These are phyloP conservation scores for Coracopsis vasa DNA, from an alignment of 2,113 vertebrate genomes.

Conservation along the genomic window DNA sequence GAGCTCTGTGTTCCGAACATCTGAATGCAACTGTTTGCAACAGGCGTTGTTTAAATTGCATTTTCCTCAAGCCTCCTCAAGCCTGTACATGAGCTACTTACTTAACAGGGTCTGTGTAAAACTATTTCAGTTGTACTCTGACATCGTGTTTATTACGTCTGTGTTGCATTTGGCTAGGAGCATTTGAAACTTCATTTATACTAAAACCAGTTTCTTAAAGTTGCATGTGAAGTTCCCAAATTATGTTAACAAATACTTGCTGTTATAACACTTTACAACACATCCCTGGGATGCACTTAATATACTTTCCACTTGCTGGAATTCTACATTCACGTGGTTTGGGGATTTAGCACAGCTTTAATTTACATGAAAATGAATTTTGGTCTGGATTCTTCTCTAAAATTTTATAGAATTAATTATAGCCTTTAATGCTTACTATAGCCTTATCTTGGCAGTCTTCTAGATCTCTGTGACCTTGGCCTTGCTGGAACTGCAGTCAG, in stretches of 20 bases:
- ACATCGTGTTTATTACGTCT: background rate
- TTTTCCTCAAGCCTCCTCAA: background rate
- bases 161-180: background rate
- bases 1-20: background rate
- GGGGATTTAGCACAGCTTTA: background rate
- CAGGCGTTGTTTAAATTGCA: background rate
- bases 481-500: background rate
- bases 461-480: background rate
- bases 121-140: background rate
- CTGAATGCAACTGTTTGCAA: background rate
- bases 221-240: background rate
- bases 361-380: background rate
- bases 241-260: background rate
- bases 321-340: fast-evolving
- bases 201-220: background rate
- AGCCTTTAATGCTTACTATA: background rate
- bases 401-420: background rate
- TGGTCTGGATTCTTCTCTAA: background rate
- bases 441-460: background rate
- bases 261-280: background rate
- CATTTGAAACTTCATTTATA: background rate
- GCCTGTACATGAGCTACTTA: background rate
- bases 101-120: background rate
- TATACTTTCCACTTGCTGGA: background rate
- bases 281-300: background rate